Evolutionary conservation across 2,797 vertebrate species (phyloP).

Genomic region (Spinibarbus caldwelli): DNA sequence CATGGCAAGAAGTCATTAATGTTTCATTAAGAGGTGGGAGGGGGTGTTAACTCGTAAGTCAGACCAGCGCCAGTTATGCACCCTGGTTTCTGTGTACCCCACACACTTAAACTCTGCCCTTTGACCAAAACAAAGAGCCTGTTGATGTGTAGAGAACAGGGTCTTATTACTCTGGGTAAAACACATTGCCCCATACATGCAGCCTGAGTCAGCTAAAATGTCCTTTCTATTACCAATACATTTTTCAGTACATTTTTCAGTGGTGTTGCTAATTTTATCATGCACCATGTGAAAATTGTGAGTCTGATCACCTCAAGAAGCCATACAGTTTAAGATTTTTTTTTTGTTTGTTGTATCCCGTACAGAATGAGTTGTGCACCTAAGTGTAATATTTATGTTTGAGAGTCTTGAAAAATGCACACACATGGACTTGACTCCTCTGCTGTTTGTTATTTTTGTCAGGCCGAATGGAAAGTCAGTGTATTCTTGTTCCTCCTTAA

Average conservation of each 20-base stretch:
- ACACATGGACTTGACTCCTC: constrained; percentile 58
- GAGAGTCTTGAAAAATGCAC: constrained; percentile 3
- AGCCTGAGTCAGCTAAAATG: constrained; percentile 12
- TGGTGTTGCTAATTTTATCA: neutral
- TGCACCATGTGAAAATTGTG: neutral
- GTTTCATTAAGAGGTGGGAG: constrained; percentile 34
- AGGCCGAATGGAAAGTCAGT: constrained; percentile 66
- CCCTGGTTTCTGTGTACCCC: constrained; percentile 36
- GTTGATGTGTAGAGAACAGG: constrained; percentile 41
- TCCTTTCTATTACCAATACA: neutral
- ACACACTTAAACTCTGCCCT: constrained; percentile 47
- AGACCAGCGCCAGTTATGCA: constrained; percentile 10
- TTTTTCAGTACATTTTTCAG: no score
- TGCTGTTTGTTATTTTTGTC: constrained; percentile 60
- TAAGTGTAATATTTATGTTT: neutral
- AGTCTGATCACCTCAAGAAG: neutral
- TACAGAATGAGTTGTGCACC: neutral
- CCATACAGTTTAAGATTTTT: neutral
- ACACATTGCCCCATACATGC: neutral
- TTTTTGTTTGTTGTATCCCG: neutral
- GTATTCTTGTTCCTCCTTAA: constrained; percentile 72
- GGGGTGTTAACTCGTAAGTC: constrained; percentile 23
- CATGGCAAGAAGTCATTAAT: constrained; percentile 32
- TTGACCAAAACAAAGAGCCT: constrained; percentile 49
- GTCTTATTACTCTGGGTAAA: constrained; percentile 38